A percentile compares a stretch with the other conserved stretches of the same genome.
These are phyloP conservation scores for Leptopilina clavipes DNA, from an alignment of 1,140 invertebrate species.

Conservation along the genomic window DNA sequence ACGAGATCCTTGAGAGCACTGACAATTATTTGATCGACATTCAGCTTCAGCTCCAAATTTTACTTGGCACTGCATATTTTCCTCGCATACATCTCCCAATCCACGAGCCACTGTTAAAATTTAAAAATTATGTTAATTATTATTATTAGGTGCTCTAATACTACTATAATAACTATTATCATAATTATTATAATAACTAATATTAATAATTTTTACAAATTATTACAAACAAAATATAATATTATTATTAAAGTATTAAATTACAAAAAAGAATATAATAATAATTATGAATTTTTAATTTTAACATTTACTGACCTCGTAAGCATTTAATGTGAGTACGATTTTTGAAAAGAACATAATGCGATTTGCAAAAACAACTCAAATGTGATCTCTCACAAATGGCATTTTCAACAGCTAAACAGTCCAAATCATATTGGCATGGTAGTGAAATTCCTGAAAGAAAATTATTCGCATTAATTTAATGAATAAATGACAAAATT, in stretches of 20 bases:
- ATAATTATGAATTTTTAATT: constrained; percentile 1
- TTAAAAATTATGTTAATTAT: constrained; percentile 30
- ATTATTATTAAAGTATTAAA: not conserved
- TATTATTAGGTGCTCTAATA: constrained; percentile 28
- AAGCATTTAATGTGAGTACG: constrained; percentile 58
- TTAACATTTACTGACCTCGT: constrained; percentile 50
- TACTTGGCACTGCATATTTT: constrained; percentile 62
- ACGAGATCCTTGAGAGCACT: constrained; percentile 61
- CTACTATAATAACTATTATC: not conserved
- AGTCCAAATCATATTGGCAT: constrained; percentile 61
- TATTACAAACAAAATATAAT: no score
- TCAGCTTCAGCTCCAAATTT: constrained; percentile 65
- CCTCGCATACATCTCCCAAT: constrained; percentile 62
- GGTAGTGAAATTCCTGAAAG: constrained; percentile 56
- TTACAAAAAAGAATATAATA: not conserved
- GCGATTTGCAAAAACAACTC: constrained; percentile 58
- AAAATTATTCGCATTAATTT: not conserved
- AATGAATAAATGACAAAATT: not conserved
- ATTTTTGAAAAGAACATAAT: constrained; percentile 57
- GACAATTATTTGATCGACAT: constrained; percentile 63
- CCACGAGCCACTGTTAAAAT: constrained; percentile 59
- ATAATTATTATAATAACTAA: no score
- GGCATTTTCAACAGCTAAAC: constrained; percentile 56
- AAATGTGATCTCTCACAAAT: constrained; percentile 57
- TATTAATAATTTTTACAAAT: no score